phyloP scores from a whole-genome alignment of 53 echinoderm and acorn worm species.

The Holothuria leucospilota region DNA sequence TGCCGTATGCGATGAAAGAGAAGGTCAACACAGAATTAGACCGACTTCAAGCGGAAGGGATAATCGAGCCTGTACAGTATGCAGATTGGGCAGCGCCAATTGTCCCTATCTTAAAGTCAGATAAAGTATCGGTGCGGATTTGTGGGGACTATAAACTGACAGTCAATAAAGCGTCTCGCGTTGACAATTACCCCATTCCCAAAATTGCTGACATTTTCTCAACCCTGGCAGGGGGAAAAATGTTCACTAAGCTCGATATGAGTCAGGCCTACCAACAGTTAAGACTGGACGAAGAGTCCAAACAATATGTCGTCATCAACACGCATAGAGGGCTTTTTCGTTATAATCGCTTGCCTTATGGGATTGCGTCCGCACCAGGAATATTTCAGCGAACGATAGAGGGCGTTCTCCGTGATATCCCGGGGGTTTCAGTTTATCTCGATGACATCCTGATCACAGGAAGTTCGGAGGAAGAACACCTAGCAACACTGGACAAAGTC shows the following conservation, averaged over 20 bases:
- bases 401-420: slow-evolving; percentile 41
- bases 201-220: slow-evolving; percentile 34
- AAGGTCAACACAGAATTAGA: slow-evolving; percentile 51
- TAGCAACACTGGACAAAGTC: too few species aligned
- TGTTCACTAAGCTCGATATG: slow-evolving; percentile 65
- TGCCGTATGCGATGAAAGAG: slow-evolving; percentile 49
- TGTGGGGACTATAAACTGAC: slow-evolving; percentile 67
- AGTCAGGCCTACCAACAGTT: slow-evolving; percentile 31
- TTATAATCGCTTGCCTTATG: slow-evolving; percentile 33
- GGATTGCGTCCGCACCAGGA: slow-evolving; percentile 33
- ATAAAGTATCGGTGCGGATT: slow-evolving; percentile 50
- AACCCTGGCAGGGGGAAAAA: slow-evolving; percentile 48
- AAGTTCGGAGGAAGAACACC: slow-evolving; percentile 42
- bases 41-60: slow-evolving; percentile 21
- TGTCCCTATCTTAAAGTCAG: slow-evolving; percentile 49
- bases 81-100: slow-evolving; percentile 64
- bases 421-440: slow-evolving; percentile 44
- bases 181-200: slow-evolving; percentile 38
- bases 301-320: slow-evolving; percentile 54
- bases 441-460: slow-evolving; percentile 66
- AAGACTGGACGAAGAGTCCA: slow-evolving; percentile 39
- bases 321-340: slow-evolving; percentile 22
- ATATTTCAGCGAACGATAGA: slow-evolving; percentile 57
- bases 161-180: slow-evolving; percentile 29
- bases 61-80: slow-evolving; percentile 47